These are phyloP conservation scores for Drosophila auraria DNA, from an alignment of 1,140 invertebrate species.

Conservation along the genomic window DNA sequence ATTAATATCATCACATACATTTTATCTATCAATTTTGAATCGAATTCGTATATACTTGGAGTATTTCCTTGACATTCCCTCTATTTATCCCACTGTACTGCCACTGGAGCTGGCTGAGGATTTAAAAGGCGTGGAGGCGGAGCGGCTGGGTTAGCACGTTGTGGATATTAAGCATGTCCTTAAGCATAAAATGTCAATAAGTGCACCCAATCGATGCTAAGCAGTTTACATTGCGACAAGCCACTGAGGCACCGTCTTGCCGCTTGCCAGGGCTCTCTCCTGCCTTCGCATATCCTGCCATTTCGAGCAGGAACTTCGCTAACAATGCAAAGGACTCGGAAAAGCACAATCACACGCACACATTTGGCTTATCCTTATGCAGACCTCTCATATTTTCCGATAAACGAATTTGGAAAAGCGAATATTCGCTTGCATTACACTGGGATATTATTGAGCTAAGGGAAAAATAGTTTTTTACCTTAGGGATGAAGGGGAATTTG, in stretches of 20 bases:
- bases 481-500: no score
- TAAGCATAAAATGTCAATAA: slow-evolving; percentile 80
- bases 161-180: slow-evolving; percentile 78
- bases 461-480: background rate
- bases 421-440: slow-evolving; percentile 45
- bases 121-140: slow-evolving; percentile 11
- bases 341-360: slow-evolving; percentile 36
- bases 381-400: slow-evolving; percentile 54
- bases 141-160: slow-evolving; percentile 32
- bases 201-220: slow-evolving; percentile 72
- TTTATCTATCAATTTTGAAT: background rate
- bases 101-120: background rate
- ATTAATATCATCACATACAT: background rate
- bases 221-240: slow-evolving; percentile 70
- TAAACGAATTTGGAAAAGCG: slow-evolving; percentile 48
- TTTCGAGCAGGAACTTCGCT: slow-evolving; percentile 25
- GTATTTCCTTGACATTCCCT: no score
- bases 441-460: background rate
- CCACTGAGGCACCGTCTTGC: slow-evolving; percentile 35
- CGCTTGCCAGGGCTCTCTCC: slow-evolving; percentile 5
- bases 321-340: slow-evolving; percentile 47
- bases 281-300: slow-evolving; percentile 1
- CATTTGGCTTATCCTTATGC: slow-evolving; percentile 27
- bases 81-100: slow-evolving; percentile 18
- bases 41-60: no score